These are phyloP conservation scores for Eriosoma lanigerum DNA, from an alignment of 1,140 invertebrate species.

Conservation along the genomic window DNA sequence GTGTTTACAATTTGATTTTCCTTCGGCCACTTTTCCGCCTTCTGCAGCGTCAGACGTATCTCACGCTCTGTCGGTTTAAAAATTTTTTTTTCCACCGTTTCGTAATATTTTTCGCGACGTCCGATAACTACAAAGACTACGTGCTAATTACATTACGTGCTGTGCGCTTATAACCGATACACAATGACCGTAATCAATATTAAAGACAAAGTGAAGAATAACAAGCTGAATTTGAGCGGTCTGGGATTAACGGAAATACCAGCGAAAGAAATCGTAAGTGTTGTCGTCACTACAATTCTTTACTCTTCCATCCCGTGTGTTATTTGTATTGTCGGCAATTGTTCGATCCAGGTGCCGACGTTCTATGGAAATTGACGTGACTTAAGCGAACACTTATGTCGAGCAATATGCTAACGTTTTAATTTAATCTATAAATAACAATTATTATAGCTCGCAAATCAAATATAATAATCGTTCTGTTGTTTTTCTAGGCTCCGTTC, in stretches of 20 bases:
- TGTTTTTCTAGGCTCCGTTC: neutral
- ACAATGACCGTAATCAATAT: slow-evolving; percentile 40
- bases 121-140: too few species aligned
- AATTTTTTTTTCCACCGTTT: neutral
- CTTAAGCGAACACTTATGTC: too few species aligned
- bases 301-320: too few species aligned
- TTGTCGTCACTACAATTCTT: too few species aligned
- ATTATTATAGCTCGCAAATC: neutral
- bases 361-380: too few species aligned
- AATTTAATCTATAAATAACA: neutral
- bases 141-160: too few species aligned
- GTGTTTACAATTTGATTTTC: slow-evolving; percentile 43
- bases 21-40: neutral
- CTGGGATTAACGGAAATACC: slow-evolving; percentile 31
- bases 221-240: slow-evolving; percentile 42
- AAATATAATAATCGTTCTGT: neutral
- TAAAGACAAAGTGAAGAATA: slow-evolving; percentile 42
- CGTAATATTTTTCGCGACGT: neutral
- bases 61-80: neutral
- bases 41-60: neutral
- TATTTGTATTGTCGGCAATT: too few species aligned
- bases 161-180: neutral
- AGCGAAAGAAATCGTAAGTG: slow-evolving; percentile 38
- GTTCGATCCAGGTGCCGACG: too few species aligned
- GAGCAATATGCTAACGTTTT: neutral